Percentiles rank a stretch among this genome's conserved stretches.
These are phyloP conservation scores for Sarcophaga caerulescens DNA, from an alignment of 2,888 invertebrate genomes.

Conservation along the genomic window DNA sequence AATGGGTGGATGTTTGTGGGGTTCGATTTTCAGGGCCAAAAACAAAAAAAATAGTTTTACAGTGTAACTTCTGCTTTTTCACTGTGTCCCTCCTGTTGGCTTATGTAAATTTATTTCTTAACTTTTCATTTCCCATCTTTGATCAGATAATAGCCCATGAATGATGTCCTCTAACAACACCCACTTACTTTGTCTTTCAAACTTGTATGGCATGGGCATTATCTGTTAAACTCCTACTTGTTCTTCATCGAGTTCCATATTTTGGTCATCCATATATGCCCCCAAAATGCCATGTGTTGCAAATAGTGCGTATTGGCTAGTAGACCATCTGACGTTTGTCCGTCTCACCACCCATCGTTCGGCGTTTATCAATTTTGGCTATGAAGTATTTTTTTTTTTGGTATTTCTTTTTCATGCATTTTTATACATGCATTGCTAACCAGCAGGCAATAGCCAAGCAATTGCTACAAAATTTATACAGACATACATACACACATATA, in stretches of 20 bases:
- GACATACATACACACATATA: not conserved
- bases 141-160: conserved; percentile 52
- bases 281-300: conserved; percentile 7
- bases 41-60: too few relatives aligned
- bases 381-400: conserved; percentile 47
- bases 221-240: too few relatives aligned
- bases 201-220: too few relatives aligned
- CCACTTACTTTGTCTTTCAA: not conserved
- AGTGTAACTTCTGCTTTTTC: too few relatives aligned
- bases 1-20: too few relatives aligned
- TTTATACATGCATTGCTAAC: conserved; percentile 57
- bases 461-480: conserved; percentile 23
- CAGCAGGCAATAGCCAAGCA: conserved; percentile 49
- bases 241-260: too few relatives aligned
- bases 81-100: not conserved
- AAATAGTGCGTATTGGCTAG: conserved; percentile 34
- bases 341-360: not conserved
- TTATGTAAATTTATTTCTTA: conserved; percentile 24
- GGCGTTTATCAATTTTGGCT: conserved; percentile 40
- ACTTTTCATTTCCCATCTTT: conserved; percentile 31
- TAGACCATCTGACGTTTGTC: conserved; percentile 49
- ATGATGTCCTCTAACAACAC: conserved; percentile 45
- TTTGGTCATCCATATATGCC: too few relatives aligned
- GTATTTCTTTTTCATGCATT: conserved; percentile 53
- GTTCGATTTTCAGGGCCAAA: too few relatives aligned